phyloP scores from a whole-genome alignment of 2,888 invertebrate genomes.

The Aphidius colemani region DNA sequence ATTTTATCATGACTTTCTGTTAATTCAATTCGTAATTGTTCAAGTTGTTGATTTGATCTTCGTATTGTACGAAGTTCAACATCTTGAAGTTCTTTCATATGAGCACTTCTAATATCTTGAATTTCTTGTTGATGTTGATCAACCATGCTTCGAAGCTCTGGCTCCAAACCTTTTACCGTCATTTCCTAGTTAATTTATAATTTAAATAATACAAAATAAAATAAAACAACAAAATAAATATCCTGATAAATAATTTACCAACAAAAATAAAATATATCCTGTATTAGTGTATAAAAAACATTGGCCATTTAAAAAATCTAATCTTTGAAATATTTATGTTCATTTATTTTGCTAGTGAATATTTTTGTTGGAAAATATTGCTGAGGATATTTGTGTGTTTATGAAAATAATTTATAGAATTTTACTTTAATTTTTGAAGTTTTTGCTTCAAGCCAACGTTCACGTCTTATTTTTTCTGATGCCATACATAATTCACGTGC shows the following conservation, averaged over 20 bases:
- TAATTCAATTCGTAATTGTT: constrained; percentile 66
- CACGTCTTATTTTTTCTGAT: constrained; percentile 75
- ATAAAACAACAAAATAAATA: neutral
- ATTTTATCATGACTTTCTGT: constrained; percentile 69
- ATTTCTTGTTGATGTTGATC: constrained; percentile 73
- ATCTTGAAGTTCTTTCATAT: constrained; percentile 71
- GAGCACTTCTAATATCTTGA: constrained; percentile 70
- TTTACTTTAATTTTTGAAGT: constrained; percentile 82
- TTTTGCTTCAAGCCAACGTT: constrained; percentile 82
- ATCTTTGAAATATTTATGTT: neutral
- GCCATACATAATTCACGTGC: constrained; percentile 77
- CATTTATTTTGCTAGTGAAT: neutral
- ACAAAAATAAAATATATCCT: no score
- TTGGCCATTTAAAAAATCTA: no score
- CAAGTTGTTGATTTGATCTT: constrained; percentile 68
- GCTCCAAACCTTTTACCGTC: constrained; percentile 85
- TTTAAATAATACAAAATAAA: neutral
- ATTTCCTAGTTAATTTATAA: constrained; percentile 66
- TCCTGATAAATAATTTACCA: neutral
- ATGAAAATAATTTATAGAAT: no score
- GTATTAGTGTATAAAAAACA: no score
- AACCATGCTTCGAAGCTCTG: constrained; percentile 80
- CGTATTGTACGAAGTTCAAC: constrained; percentile 66
- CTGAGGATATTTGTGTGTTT: no score
- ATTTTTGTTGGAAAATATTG: neutral